Evolutionary conservation across 2,113 vertebrate species (phyloP).

Genomic region (Corythornis vintsioides): DNA sequence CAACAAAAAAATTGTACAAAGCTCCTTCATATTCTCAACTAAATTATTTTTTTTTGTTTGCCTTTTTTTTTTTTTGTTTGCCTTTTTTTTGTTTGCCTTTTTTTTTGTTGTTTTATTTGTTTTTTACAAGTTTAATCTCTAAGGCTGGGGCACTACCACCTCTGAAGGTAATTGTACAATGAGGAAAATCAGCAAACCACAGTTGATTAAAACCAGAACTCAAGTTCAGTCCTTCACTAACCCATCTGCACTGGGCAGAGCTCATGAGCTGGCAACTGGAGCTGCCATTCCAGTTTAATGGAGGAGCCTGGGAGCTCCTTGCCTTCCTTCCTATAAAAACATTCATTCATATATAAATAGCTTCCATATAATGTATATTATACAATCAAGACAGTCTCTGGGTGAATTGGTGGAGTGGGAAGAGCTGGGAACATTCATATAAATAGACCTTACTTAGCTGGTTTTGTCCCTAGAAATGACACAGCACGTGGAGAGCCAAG

Average conservation of each 20-base stretch:
- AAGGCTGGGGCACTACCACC: slow-evolving; percentile 30
- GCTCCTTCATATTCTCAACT: slow-evolving; percentile 77
- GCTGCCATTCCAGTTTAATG: not conserved
- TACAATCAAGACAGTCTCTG: slow-evolving; percentile 69
- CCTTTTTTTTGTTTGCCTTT: not conserved
- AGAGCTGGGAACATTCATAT: slow-evolving; percentile 60
- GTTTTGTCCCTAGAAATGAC: slow-evolving; percentile 1
- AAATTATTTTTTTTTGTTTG: not conserved
- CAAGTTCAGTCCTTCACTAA: not conserved
- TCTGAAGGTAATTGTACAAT: slow-evolving; percentile 24
- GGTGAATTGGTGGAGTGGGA: slow-evolving; percentile 45
- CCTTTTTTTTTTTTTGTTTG: no score
- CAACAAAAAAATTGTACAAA: slow-evolving; percentile 68
- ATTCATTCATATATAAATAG: slow-evolving; percentile 75
- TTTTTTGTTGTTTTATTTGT: not conserved
- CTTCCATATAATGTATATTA: slow-evolving; percentile 62
- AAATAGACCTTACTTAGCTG: slow-evolving; percentile 41
- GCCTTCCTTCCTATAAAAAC: slow-evolving; percentile 64
- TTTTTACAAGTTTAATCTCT: slow-evolving; percentile 18
- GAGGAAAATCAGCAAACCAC: slow-evolving; percentile 56
- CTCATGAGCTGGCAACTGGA: not conserved
- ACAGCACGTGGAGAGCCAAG: not conserved
- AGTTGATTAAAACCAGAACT: slow-evolving; percentile 22
- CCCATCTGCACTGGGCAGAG: not conserved
- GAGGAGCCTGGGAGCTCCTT: slow-evolving; percentile 22